Percentiles rank a stretch among this genome's conserved stretches.
phyloP scores from a whole-genome alignment of 2,113 vertebrate species.

The Macrotus californicus region DNA sequence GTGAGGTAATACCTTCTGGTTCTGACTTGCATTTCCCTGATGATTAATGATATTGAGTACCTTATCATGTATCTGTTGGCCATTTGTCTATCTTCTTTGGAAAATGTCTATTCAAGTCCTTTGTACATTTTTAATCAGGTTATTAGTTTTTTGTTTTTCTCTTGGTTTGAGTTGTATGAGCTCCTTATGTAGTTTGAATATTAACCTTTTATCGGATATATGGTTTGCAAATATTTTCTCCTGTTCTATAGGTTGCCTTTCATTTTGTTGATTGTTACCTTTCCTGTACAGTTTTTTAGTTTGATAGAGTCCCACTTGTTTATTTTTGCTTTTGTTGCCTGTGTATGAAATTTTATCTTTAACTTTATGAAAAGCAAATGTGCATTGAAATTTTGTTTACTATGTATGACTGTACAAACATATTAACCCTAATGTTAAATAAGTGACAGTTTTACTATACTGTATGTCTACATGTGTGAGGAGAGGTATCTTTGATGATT shows the following conservation, averaged over 20 bases:
- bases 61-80: background rate
- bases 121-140: background rate
- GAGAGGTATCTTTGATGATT: constrained; percentile 29
- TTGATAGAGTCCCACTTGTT: background rate
- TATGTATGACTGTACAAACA: background rate
- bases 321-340: background rate
- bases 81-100: background rate
- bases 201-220: background rate
- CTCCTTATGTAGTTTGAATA: background rate
- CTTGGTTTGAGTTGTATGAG: background rate
- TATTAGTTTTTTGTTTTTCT: background rate
- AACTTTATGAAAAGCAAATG: constrained; percentile 32
- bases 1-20: background rate
- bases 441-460: constrained; percentile 34
- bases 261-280: background rate
- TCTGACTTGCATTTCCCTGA: background rate
- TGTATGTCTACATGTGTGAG: background rate
- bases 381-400: background rate
- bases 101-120: background rate
- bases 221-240: background rate
- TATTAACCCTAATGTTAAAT: constrained; percentile 22
- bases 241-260: background rate
- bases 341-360: constrained; percentile 31
- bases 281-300: background rate
- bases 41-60: background rate